Percentiles rank a stretch among this genome's conserved stretches.
phyloP scores from a whole-genome alignment of 2,113 vertebrate species.

The Penelope pileata region DNA sequence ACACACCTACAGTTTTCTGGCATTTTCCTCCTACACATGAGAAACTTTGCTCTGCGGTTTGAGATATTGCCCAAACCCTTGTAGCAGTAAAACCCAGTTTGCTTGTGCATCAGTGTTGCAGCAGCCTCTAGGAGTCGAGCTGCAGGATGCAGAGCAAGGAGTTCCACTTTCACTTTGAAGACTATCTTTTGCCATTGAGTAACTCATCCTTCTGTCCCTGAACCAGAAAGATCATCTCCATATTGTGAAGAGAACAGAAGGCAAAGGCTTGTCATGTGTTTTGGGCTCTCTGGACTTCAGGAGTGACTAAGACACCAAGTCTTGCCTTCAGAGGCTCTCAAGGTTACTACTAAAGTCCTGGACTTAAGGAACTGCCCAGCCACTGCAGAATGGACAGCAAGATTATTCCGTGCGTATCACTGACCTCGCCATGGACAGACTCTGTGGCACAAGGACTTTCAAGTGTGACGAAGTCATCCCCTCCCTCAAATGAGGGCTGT shows the following conservation, averaged over 20 bases:
- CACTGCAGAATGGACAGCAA: not conserved
- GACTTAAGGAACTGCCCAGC: not conserved
- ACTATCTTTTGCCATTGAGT: not conserved
- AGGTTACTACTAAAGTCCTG: not conserved
- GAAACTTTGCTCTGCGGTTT: not conserved
- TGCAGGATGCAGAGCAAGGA: not conserved
- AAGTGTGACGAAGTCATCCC: constrained; percentile 97
- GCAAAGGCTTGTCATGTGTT: not conserved
- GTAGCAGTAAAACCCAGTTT: not conserved
- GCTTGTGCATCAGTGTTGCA: not conserved
- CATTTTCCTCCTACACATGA: not conserved
- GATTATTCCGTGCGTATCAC: constrained; percentile 95
- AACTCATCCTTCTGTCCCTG: not conserved
- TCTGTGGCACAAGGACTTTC: constrained; percentile 94
- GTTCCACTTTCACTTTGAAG: not conserved
- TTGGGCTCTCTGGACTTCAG: not conserved
- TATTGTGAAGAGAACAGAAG: not conserved
- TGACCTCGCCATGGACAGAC: constrained; percentile 91
- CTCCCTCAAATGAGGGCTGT: constrained; percentile 97
- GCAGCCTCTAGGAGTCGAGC: not conserved
- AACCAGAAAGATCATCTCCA: not conserved
- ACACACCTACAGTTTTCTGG: not conserved
- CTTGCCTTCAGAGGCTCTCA: not conserved
- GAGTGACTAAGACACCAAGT: not conserved
- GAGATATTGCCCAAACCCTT: not conserved